Evolutionary conservation across 2,113 vertebrate genomes (phyloP).

Genomic region (Phyllopteryx taeniolatus): DNA sequence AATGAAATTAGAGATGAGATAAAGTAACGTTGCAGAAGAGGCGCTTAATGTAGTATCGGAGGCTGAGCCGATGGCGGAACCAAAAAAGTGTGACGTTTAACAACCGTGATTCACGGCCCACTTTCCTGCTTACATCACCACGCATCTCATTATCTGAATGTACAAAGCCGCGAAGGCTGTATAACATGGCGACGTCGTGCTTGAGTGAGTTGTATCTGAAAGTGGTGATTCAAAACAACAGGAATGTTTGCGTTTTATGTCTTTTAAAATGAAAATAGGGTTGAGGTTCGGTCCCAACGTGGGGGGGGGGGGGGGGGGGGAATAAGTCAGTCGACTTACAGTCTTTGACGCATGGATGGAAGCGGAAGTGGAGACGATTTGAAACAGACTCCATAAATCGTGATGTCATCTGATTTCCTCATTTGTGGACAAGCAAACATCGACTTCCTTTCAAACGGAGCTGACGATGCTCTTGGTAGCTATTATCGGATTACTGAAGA

Average conservation of each 20-base stretch:
- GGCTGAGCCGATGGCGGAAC: too few species aligned
- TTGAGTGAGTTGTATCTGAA: background rate
- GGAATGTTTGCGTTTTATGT: background rate
- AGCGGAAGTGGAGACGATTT: constrained; percentile 9
- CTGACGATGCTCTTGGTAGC: background rate
- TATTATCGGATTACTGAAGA: background rate
- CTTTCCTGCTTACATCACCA: too few species aligned
- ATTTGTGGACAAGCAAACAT: background rate
- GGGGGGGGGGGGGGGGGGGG: background rate
- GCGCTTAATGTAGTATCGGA: too few species aligned
- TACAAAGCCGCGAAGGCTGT: too few species aligned
- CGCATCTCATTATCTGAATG: too few species aligned
- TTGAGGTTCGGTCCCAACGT: background rate
- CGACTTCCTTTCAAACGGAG: constrained; percentile 1
- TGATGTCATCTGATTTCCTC: constrained; percentile 15
- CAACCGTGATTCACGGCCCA: too few species aligned
- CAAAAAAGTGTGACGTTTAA: too few species aligned
- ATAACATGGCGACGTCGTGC: background rate
- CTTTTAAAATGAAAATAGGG: constrained; percentile 1
- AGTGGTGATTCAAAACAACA: background rate
- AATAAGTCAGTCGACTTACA: background rate
- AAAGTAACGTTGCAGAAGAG: too few species aligned
- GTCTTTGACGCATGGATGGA: constrained; percentile 2
- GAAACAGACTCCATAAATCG: constrained; percentile 10
- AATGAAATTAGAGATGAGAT: too few species aligned